A percentile compares a stretch with the other conserved stretches of the same genome.
phyloP scores from a whole-genome alignment of 2,113 vertebrate species.

The Oreochromis niloticus region DNA sequence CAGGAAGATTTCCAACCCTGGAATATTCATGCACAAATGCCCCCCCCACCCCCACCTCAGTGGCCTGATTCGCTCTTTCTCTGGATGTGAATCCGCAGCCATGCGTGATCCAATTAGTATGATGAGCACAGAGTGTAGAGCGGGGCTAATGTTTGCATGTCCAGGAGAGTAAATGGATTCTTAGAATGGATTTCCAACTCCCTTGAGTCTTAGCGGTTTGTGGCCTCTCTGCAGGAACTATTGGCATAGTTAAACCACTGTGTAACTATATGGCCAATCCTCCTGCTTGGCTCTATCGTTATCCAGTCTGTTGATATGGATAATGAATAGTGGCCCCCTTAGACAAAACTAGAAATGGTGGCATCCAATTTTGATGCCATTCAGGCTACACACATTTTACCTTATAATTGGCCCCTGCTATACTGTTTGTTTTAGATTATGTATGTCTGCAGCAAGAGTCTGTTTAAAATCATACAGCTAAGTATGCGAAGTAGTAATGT shows the following conservation, averaged over 20 bases:
- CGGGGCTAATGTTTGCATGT: constrained; percentile 29
- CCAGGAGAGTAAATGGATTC: constrained; percentile 53
- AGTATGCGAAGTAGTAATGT: not conserved
- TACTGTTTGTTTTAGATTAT: not conserved
- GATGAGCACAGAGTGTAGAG: constrained; percentile 20
- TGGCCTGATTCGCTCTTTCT: constrained; percentile 6
- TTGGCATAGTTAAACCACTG: constrained; percentile 42
- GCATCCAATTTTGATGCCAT: not conserved
- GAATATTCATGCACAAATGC: not conserved
- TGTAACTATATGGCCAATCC: constrained; percentile 16
- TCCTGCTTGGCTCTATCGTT: not conserved
- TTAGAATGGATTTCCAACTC: constrained; percentile 59
- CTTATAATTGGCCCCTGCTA: not conserved
- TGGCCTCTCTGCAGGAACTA: constrained; percentile 39
- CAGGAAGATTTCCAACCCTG: not conserved
- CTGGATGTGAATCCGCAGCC: constrained; percentile 30
- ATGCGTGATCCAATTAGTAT: constrained; percentile 59
- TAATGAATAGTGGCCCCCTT: constrained; percentile 26
- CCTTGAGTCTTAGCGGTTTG: constrained; percentile 12
- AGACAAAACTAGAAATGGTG: not conserved
- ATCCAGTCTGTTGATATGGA: constrained; percentile 19
- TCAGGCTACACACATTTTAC: not conserved
- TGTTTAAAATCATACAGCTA: not conserved
- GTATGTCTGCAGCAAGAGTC: not conserved
- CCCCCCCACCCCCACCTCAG: not conserved